Base-by-base conservation (phyloP, 1,140 invertebrate genomes). In the Pissodes strobi region DNA sequence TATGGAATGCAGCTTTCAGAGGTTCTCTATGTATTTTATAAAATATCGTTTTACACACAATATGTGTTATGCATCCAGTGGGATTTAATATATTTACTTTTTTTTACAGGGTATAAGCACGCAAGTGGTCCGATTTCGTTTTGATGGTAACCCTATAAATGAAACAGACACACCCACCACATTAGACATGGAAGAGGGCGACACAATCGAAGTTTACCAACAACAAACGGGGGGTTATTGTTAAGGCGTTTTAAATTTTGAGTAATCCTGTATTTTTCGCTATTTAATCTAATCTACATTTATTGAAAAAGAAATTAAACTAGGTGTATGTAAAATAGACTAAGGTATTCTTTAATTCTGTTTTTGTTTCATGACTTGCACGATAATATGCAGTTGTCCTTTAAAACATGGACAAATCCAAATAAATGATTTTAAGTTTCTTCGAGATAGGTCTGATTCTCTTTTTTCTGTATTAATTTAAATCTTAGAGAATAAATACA, bases 201-300 rank as follows among this genome's bases (percentile, higher is more conserved):
- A 96, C 74, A 94, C 93, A 72, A 96, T 97, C 82, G 94, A 96
- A 83, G 93, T 96, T 53, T 96, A 95, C 78, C 93, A 95, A 80
- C 92, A 95, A 81, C 94, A 96, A 79, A 93, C 92, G 39, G 92
- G 93, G 48, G 66, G 37, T 27, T 23, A 49, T 37, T 56, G 34
- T 52, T 52, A 34, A 21, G 41, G 18, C 6, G 17, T 45, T 27
- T 38, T 19, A 37, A 55, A 17, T 38, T 55, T 37, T 39, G 8
- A 6, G 12, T 13, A 9, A 21, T 41, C 34, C 19, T 53, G 38
- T 66, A 61, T 49, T 37, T 38, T 37, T 25, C 49, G 27, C 55
- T 59, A 60, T 56, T 34, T n/a, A n/a, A n/a, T n/a, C n/a, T n/a
- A n/a, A n/a, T n/a, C n/a, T n/a, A n/a, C n/a, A n/a, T n/a, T n/a